Evolutionary conservation across 2,113 vertebrate species (phyloP).

Genomic region (Pedetes capensis): DNA sequence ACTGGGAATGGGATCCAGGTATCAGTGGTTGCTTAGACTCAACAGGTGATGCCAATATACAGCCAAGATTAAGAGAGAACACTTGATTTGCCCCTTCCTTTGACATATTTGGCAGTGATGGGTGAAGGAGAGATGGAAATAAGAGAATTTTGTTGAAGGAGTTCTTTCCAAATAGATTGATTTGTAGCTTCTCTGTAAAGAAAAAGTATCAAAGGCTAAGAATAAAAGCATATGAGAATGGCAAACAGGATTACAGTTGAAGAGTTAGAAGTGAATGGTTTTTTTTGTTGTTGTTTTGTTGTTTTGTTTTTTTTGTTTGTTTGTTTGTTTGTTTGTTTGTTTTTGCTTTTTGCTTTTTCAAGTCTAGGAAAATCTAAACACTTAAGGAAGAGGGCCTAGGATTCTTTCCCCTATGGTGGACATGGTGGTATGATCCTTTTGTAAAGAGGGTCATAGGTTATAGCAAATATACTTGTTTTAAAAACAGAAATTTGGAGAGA

Average conservation of each 20-base stretch:
- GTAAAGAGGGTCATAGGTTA: background rate
- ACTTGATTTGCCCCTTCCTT: background rate
- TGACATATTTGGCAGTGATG: background rate
- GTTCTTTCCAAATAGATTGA: background rate
- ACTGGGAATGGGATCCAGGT: background rate
- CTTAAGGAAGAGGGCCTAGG: constrained; percentile 6
- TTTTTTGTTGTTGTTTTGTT: too few species aligned
- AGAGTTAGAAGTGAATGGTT: background rate
- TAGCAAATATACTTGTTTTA: background rate
- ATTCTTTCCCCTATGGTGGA: background rate
- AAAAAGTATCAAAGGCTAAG: background rate
- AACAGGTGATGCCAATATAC: background rate
- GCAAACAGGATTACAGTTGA: background rate
- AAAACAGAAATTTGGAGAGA: background rate
- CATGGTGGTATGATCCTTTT: background rate
- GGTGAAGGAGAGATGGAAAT: background rate
- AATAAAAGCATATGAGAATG: background rate
- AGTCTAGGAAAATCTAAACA: background rate
- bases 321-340: too few species aligned
- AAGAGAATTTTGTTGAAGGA: background rate
- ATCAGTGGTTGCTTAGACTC: background rate
- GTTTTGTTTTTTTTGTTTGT: too few species aligned
- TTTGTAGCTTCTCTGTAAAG: background rate
- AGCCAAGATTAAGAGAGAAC: background rate
- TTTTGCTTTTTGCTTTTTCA: background rate